Conservation (phyloP, 2,113 vertebrate genomes). For the Arizona elegans region DNA sequence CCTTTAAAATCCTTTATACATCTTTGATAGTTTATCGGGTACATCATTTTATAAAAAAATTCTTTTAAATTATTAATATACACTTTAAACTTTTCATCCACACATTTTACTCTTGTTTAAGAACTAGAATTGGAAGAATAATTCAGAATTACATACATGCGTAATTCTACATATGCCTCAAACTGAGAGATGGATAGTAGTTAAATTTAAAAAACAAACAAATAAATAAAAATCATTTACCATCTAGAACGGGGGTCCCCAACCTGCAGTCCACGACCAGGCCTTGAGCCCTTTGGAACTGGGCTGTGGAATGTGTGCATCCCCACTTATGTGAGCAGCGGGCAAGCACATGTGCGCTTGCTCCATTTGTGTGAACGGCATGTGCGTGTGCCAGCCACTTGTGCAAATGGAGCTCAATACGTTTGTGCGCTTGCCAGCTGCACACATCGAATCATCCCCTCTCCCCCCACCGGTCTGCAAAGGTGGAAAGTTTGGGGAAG, state of each 20-base stretch:
- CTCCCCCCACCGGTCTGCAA: background rate
- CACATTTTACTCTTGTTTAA: background rate
- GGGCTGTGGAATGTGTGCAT: background rate
- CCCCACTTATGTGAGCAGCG: no score
- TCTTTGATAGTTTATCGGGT: background rate
- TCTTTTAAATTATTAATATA: background rate
- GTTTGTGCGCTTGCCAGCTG: background rate
- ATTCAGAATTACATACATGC: background rate
- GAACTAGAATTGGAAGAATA: background rate
- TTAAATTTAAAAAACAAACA: background rate
- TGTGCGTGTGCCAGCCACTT: fast-evolving
- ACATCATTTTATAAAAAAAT: background rate
- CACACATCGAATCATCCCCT: background rate
- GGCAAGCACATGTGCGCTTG: fast-evolving
- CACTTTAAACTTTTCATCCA: background rate
- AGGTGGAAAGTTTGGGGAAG: background rate
- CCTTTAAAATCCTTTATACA: background rate
- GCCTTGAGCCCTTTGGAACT: background rate
- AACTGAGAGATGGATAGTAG: background rate
- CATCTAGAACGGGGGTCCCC: background rate
- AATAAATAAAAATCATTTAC: background rate
- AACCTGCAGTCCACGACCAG: background rate
- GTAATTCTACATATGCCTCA: background rate
- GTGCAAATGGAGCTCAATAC: background rate
- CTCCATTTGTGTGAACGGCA: background rate